phyloP scores from a whole-genome alignment of 1,140 invertebrate genomes.

The Drosophila ohnishii region DNA sequence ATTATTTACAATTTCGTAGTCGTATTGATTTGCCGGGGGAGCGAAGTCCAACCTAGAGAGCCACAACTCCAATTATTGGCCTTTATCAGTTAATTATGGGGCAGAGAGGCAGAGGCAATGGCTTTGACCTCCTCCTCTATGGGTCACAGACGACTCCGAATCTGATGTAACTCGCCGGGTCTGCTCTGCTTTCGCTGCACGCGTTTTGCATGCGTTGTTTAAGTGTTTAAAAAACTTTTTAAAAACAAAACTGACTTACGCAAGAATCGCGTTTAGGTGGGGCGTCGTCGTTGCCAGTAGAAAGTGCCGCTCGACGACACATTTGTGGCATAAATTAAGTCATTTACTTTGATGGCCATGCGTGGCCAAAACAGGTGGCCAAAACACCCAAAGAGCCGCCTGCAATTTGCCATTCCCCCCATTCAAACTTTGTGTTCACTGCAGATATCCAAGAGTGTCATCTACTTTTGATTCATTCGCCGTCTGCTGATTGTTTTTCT shows the following conservation, averaged over 20 bases:
- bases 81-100: constrained; percentile 55
- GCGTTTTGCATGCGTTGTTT: constrained; percentile 78
- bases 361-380: constrained; percentile 13
- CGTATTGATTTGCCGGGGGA: constrained; percentile 58
- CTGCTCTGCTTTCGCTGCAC: constrained; percentile 46
- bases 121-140: constrained; percentile 48
- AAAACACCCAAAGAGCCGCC: constrained; percentile 17
- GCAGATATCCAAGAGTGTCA: constrained; percentile 26
- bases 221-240: constrained; percentile 39
- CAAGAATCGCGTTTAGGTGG: constrained; percentile 50
- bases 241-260: constrained; percentile 45
- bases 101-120: constrained; percentile 17
- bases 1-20: constrained; percentile 74
- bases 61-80: constrained; percentile 47
- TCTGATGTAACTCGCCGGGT: constrained; percentile 55
- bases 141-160: constrained; percentile 20
- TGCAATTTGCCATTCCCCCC: constrained; percentile 29
- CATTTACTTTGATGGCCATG: constrained; percentile 58
- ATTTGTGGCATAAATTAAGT: constrained; percentile 75
- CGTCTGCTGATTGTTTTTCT: constrained; percentile 51
- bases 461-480: constrained; percentile 68
- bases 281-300: constrained; percentile 39
- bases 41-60: constrained; percentile 28
- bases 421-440: constrained; percentile 1
- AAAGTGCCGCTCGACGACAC: constrained; percentile 64